A percentile compares a stretch with the other conserved stretches of the same genome.
Conservation (phyloP, 2,797 vertebrate species). For the Peromyscus aztecus region DNA sequence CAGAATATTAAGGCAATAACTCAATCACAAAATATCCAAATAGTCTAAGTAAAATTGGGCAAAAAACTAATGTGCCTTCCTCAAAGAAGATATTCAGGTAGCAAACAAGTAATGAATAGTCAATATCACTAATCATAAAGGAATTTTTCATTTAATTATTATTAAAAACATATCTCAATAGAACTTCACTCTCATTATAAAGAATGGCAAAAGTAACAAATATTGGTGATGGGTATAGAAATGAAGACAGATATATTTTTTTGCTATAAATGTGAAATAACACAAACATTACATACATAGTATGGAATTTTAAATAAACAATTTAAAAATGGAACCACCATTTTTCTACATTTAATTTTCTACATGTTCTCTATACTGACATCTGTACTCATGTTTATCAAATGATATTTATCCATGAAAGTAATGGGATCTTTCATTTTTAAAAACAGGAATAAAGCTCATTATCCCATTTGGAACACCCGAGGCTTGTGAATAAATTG, state of each 20-base stretch:
- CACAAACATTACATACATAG: not conserved
- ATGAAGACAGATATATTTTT: not conserved
- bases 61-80: not conserved
- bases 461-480: not conserved
- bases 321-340: not conserved
- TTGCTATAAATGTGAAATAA: not conserved
- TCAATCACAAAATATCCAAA: not conserved
- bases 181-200: too few relatives aligned
- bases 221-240: not conserved
- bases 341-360: not conserved
- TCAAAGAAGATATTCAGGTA: not conserved
- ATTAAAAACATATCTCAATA: not conserved
- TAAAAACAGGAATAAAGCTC: not conserved
- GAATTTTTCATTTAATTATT: too few relatives aligned
- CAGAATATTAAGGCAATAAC: not conserved
- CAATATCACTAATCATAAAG: not conserved
- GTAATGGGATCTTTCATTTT: not conserved
- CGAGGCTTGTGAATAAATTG: slow-evolving; percentile 4
- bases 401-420: not conserved
- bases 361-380: not conserved
- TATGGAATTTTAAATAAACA: not conserved
- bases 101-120: not conserved
- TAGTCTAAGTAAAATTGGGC: not conserved
- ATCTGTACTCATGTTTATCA: not conserved
- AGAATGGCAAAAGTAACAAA: not conserved